Evolutionary conservation across 2,113 vertebrate genomes (phyloP), one percentile per base, ranked within the genome.

Genomic region (Laterallus jamaicensis): DNA sequence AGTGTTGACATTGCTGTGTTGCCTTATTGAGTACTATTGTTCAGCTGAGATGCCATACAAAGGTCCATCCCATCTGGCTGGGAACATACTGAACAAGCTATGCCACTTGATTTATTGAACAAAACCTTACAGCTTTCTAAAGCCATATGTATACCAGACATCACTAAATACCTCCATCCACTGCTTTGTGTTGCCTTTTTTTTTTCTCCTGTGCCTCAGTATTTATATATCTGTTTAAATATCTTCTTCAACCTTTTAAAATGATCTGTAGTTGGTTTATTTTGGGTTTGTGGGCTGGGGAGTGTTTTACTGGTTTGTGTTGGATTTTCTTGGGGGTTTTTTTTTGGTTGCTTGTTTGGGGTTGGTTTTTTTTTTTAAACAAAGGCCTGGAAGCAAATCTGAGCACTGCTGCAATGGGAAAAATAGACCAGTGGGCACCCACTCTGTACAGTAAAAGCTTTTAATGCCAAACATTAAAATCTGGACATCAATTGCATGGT

Each of bases 11-110:
- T 66, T 64, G 90, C 80, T 66, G 64, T 3, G 9, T 37, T 63
- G 88, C 59, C 24, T 90, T 91, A 90, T 5, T 68, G 90, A 94
- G 76, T 86, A 71, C 64, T 2, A 3, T 90, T 94, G 73, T 94
- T 95, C 92, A 88, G 76, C 88, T 90, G 90, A 90, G 66, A 32
- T 96, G 95, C 94, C 90, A 84, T 63, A 62, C 56, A 86, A 40
- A 90, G 86, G 90, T 95, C 90, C 66, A 39, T 63, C 77, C 85
- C 20, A 2, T 42, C 80, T 93, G 60, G 47, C 77, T 84, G 62
- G 86, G 76, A 80, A 90, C 3, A 5, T 71, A 35, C 56, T 88
- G 60, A 70, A 70, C 52, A 69, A 69, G 50, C 83, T 37, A 7
- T 83, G 70, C 39, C 69, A 76, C 58, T 86, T 82, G 17, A 62